Evolutionary conservation across 92 coral and sea anemone species (phyloP).

Genomic region (Virgularia gustaviana): DNA sequence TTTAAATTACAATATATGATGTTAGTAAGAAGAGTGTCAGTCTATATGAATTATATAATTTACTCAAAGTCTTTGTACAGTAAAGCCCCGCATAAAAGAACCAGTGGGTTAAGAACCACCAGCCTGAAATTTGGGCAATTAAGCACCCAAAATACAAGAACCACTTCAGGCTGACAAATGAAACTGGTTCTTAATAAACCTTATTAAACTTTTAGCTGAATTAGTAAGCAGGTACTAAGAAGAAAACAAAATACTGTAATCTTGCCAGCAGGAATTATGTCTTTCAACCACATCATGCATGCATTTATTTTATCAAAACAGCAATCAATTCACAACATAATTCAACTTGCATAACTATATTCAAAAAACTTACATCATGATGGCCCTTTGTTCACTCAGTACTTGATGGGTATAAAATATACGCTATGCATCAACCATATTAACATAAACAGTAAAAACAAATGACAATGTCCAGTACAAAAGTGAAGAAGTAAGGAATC

Average conservation of each 20-base stretch:
- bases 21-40: too few relatives aligned
- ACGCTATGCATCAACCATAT: slow-evolving; percentile 16
- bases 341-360: slow-evolving; percentile 1
- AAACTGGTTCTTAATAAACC: too few relatives aligned
- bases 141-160: slow-evolving; percentile 5
- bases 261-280: slow-evolving; percentile 33
- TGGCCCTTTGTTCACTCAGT: slow-evolving; percentile 7
- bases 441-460: slow-evolving; percentile 21
- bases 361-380: slow-evolving; percentile 4
- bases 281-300: slow-evolving; percentile 39
- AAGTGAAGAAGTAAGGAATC: slow-evolving; percentile 20
- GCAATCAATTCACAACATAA: slow-evolving; percentile 39
- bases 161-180: too few relatives aligned
- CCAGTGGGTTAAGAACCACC: slow-evolving; percentile 7
- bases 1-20: too few relatives aligned
- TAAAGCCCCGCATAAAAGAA: neutral
- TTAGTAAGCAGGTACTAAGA: too few relatives aligned
- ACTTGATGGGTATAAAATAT: slow-evolving; percentile 1
- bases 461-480: slow-evolving; percentile 7
- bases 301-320: slow-evolving; percentile 39
- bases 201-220: too few relatives aligned
- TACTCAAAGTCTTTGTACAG: too few relatives aligned
- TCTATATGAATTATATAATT: too few relatives aligned
- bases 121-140: slow-evolving; percentile 16
- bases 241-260: neutral